Base-by-base conservation (phyloP, 2,797 vertebrate species). In the Echiichthys vipera region DNA sequence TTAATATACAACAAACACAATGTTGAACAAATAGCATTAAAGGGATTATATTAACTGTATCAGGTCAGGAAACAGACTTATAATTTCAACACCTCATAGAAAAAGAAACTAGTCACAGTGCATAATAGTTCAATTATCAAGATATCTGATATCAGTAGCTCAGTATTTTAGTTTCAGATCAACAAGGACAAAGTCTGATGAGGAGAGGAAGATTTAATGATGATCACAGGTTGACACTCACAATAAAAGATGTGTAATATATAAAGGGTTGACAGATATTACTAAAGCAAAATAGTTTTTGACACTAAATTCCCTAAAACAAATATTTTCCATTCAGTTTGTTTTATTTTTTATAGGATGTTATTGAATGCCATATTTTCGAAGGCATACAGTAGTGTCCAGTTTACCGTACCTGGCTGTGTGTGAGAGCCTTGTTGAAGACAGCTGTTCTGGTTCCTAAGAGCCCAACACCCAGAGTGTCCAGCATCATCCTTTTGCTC, bases 401-500 rank as follows among this genome's bases (percentile, higher is more conserved):
- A 43, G 17, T 40, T 37, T 7, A 27, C 29, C n/a, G 15, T 95
- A 98, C 97, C 92, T 96, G 95, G 83, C 97, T 96, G 84, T 96
- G 96, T 40, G 93, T 82, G 11, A 94, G 91, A 70, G 89, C 95
- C 87, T 94, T 96, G 71, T 94, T 93, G 86, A 95, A 98, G 86
- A 98, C 96, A 14, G 94, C 91, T 0, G 96, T 98, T 54, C 74
- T 92, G 78, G 95, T 95, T 65, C 97, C 98, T 59, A 97, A 89
- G 50, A 98, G 86, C 1, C 97, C 97, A 5, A 97, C 97, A 2
- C 97, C 97, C 55, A 98, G 93, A 0, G 96, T 96, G 83, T 99
- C 97, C 83, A 99, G 92, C 91, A 99, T 97, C 98, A 99, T 98
- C 81, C 96, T 87, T 78, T 99, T 99, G 91, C 97, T 98, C 85